Conservation (phyloP, 1,140 invertebrate genomes). For the Aphelenchoides besseyi region DNA sequence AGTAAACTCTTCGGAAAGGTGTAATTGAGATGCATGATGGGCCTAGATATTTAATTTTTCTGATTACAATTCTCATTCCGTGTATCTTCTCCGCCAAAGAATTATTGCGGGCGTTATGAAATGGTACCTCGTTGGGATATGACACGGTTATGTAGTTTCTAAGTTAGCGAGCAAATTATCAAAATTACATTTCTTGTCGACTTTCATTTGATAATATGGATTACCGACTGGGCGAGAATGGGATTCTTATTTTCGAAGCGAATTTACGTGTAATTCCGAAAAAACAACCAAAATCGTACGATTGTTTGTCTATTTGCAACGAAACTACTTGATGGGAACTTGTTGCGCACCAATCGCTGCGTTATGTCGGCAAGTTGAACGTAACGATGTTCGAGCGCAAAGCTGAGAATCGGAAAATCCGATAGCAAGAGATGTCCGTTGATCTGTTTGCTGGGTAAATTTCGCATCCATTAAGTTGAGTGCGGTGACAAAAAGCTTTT, state of each 20-base stretch:
- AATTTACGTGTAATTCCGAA: too few species aligned
- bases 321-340: too few species aligned
- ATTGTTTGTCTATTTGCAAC: too few species aligned
- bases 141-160: too few species aligned
- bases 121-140: too few species aligned
- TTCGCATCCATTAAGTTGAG: constrained; percentile 5
- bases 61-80: not conserved
- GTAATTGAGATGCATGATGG: not conserved
- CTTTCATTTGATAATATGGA: too few species aligned
- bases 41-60: not conserved
- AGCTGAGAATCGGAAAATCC: not conserved
- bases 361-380: not conserved
- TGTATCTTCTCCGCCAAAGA: not conserved
- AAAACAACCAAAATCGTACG: too few species aligned
- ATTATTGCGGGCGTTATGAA: too few species aligned
- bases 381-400: not conserved
- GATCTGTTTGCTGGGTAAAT: not conserved
- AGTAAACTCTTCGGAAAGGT: too few species aligned
- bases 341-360: too few species aligned
- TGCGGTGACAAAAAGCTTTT: not conserved
- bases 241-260: too few species aligned
- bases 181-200: constrained; percentile 3
- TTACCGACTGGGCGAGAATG: too few species aligned
- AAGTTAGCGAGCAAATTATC: not conserved
- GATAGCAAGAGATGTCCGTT: not conserved